phyloP scores from a whole-genome alignment of 2,113 vertebrate species.

The Tinamus guttatus region DNA sequence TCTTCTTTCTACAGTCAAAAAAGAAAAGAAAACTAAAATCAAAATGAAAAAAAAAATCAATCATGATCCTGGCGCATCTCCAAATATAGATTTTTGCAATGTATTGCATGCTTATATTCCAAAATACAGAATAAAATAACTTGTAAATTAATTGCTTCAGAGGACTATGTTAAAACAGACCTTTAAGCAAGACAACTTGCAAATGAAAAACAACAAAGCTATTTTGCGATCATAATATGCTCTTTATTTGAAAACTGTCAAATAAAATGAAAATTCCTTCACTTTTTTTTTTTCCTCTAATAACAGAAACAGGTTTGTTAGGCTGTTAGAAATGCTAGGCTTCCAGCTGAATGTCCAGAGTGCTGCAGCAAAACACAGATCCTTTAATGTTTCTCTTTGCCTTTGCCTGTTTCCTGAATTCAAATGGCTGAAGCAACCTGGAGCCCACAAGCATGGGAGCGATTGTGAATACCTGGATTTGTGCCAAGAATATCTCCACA shows the following conservation, averaged over 20 bases:
- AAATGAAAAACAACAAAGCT: conserved; percentile 19
- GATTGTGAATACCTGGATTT: conserved; percentile 46
- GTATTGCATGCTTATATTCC: conserved; percentile 29
- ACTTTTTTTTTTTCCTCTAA: neutral
- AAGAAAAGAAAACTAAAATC: conserved; percentile 44
- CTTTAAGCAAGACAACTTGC: neutral
- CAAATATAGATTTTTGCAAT: conserved; percentile 36
- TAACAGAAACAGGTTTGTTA: conserved; percentile 40
- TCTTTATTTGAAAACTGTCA: neutral
- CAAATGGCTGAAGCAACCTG: conserved; percentile 49
- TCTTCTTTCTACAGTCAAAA: conserved; percentile 82
- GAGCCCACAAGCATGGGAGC: conserved; percentile 43
- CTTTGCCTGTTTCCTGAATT: conserved; percentile 67
- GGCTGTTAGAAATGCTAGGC: conserved; percentile 47
- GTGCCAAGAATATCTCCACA: conserved; percentile 38
- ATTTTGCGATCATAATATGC: neutral
- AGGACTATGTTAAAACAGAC: neutral
- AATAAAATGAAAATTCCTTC: conserved; percentile 26
- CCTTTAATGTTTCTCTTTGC: conserved; percentile 67
- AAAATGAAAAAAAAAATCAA: conserved; percentile 26
- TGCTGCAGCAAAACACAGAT: conserved; percentile 52
- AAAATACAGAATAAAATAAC: conserved; percentile 36
- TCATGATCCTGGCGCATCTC: conserved; percentile 25
- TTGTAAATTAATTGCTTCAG: neutral
- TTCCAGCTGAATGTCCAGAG: conserved; percentile 41